Evolutionary conservation across 2,888 invertebrate species (phyloP), one percentile per base, ranked within the genome.

Genomic region (Heliconius hortense): DNA sequence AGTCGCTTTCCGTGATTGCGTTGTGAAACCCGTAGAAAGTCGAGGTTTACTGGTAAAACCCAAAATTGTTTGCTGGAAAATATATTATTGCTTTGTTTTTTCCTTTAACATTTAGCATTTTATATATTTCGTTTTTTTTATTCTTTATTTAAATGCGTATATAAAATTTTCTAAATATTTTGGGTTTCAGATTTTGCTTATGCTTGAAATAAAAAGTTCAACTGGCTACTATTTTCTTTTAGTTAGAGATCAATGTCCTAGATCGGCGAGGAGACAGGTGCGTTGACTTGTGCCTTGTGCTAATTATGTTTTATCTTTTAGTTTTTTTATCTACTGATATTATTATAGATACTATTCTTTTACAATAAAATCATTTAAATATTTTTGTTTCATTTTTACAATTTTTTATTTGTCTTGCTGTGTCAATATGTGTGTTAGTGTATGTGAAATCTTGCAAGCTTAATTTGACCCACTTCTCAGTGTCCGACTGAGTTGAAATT

Each of bases 11-110:
- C 80, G 82, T 80, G 79, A 74, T 76, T 67, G 82, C 79, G 79
- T 82, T 83, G 84, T 81, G 83, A 84, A 83, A 84, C 80, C 78
- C 60, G 82, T 85, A 86, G 88, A 88, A 88, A 88, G 88, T 80
- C 78, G 66, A 69, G 53, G 68, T 64, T 56, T 64, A 31, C n/a
- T 66, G 69, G 69, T 56, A 56, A 71, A 59, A 71, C 43, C 59
- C 71, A 39, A 71, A 71, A 62, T 18, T 26, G 28, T 71, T 71
- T 59, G 28, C 18, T 24, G 60, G 59, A 59, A 71, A 59, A 71
- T 62, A 60, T 60, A n/a, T 24, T 43, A 15, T 60, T 1, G 18
- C 4, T 56, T 69, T 35, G 35, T 11, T 60, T 69, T 56, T 69
- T 15, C 56, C 69, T 69, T 56, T 39, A 66, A 18, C 18, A 21